These are phyloP conservation scores for Orthonyx spaldingii DNA, from an alignment of 2,113 vertebrate species.

Conservation along the genomic window DNA sequence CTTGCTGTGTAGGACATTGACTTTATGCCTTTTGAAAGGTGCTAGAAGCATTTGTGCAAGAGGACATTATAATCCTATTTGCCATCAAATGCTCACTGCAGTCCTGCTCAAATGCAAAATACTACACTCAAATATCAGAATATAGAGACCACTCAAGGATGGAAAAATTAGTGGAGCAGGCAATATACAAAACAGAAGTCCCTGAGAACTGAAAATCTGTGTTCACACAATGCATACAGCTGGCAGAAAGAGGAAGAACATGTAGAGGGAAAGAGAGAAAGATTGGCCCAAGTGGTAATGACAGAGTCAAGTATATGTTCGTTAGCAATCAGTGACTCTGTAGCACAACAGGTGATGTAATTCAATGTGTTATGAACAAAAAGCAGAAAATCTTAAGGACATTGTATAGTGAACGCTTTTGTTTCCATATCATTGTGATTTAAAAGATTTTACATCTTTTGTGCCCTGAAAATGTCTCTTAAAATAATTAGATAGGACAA, in stretches of 20 bases:
- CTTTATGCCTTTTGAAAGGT: slow-evolving; percentile 1
- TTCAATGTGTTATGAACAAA: neutral
- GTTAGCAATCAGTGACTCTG: neutral
- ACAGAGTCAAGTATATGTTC: accelerated
- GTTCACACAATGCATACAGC: neutral
- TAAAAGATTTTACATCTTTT: slow-evolving; percentile 20
- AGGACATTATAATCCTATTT: neutral
- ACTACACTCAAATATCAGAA: neutral
- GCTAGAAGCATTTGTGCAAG: neutral
- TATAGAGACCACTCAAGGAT: neutral
- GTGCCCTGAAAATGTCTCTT: slow-evolving; percentile 31
- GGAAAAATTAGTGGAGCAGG: neutral
- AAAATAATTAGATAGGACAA: slow-evolving; percentile 45
- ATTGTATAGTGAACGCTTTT: neutral
- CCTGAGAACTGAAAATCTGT: neutral
- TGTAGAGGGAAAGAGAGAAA: neutral
- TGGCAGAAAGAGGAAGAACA: neutral
- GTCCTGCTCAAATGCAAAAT: neutral
- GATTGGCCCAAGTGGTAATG: neutral
- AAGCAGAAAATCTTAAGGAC: neutral
- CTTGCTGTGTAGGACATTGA: neutral
- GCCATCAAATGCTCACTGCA: neutral
- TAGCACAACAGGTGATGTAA: neutral
- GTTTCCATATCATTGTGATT: neutral
- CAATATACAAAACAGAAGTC: neutral